phyloP scores from a whole-genome alignment of 2,113 vertebrate genomes.

The Uria aalge region DNA sequence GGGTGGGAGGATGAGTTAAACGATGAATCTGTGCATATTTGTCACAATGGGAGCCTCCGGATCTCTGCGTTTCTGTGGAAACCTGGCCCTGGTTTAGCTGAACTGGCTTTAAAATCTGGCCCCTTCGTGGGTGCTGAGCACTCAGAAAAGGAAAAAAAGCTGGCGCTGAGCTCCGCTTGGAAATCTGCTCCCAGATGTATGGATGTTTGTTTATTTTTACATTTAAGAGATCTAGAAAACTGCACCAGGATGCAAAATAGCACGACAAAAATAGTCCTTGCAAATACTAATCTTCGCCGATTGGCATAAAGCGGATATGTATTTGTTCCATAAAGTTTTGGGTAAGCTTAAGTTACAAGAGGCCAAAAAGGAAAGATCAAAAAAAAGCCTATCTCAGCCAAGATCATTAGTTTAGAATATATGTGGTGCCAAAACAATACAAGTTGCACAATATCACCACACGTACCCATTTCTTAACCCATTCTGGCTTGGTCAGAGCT shows the following conservation, averaged over 20 bases:
- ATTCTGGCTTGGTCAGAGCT: neutral
- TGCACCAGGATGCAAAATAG: neutral
- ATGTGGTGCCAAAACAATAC: conserved; percentile 6
- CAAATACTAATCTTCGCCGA: neutral
- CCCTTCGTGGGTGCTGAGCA: neutral
- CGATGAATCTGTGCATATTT: neutral
- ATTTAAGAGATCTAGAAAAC: conserved; percentile 16
- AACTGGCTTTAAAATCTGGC: conserved; percentile 31
- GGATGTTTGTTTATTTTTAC: conserved; percentile 18
- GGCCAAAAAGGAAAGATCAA: neutral
- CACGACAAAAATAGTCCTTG: neutral
- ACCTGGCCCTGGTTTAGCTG: conserved; percentile 46
- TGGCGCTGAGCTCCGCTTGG: neutral
- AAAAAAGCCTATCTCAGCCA: neutral
- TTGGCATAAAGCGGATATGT: neutral
- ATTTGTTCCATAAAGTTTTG: neutral
- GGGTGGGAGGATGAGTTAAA: conserved; percentile 54
- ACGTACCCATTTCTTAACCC: conserved; percentile 24
- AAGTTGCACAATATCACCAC: neutral
- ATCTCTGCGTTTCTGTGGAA: conserved; percentile 2
- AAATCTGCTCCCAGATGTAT: conserved; percentile 48
- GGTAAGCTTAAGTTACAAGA: neutral
- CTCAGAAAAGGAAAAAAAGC: neutral
- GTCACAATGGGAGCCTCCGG: neutral
- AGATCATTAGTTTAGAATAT: neutral